phyloP scores from a whole-genome alignment of 2,113 vertebrate genomes.

The Tragulus kanchil region DNA sequence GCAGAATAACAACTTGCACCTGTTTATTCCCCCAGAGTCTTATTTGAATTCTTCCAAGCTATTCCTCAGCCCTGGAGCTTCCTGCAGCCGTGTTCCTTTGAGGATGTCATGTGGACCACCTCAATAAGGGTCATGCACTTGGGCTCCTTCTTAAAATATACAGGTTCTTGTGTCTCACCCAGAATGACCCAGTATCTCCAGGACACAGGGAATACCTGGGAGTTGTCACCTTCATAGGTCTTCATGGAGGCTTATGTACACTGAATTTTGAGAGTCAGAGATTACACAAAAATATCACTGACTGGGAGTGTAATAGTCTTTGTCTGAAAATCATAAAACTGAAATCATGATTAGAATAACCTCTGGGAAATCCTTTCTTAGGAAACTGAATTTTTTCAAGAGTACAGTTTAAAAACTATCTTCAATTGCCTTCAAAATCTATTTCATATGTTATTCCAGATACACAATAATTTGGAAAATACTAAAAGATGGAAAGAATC shows the following conservation, averaged over 20 bases:
- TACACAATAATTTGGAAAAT: not conserved
- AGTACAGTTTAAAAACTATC: not conserved
- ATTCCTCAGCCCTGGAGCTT: not conserved
- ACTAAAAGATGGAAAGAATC: not conserved
- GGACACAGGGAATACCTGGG: not conserved
- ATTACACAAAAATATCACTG: not conserved
- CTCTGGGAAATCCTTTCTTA: not conserved
- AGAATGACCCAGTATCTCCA: not conserved
- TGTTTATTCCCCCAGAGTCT: not conserved
- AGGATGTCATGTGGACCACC: not conserved
- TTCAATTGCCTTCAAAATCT: not conserved
- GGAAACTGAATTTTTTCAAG: not conserved
- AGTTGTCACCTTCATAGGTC: not conserved
- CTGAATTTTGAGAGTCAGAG: not conserved
- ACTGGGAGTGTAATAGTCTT: not conserved
- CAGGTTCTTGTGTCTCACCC: not conserved
- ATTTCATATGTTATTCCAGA: not conserved
- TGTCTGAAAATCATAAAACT: not conserved
- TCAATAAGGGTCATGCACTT: not conserved
- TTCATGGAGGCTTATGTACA: not conserved
- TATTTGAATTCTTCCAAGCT: not conserved
- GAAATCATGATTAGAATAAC: not conserved
- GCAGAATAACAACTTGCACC: slow-evolving; percentile 6
- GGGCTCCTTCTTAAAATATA: not conserved
- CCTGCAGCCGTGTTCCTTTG: not conserved